Conservation (phyloP, 2,888 invertebrate genomes). For the Alloscopus bannaensis region DNA sequence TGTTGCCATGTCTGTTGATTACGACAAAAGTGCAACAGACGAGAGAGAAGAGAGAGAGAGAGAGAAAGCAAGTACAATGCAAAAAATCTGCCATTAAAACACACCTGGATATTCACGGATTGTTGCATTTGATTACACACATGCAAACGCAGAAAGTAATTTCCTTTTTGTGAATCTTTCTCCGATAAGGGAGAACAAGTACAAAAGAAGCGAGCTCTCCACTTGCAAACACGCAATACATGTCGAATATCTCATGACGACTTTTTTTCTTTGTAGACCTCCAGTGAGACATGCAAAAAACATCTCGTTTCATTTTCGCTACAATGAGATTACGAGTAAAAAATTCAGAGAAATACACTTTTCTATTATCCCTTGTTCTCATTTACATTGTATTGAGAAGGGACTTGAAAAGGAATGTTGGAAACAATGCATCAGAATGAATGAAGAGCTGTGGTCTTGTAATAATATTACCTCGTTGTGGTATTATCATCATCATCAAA, state of each 20-base stretch:
- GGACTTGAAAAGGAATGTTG: background rate
- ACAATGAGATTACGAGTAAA: background rate
- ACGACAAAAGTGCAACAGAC: background rate
- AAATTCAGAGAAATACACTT: background rate
- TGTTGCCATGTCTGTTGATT: slow-evolving; percentile 27
- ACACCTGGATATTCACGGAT: slow-evolving; percentile 9
- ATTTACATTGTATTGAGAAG: background rate
- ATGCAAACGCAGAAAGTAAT: slow-evolving; percentile 5
- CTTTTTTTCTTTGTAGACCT: slow-evolving; percentile 27
- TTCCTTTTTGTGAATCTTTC: background rate
- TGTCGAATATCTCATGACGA: background rate
- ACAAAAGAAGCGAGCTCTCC: background rate
- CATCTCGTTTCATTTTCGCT: background rate
- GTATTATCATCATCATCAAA: too few relatives aligned
- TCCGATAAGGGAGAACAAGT: background rate
- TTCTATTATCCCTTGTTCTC: background rate
- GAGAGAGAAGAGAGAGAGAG: too few relatives aligned
- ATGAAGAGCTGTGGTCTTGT: background rate
- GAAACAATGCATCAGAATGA: background rate
- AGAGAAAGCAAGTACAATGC: slow-evolving; percentile 6
- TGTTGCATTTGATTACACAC: background rate
- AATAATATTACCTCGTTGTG: too few relatives aligned
- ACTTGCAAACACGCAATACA: background rate
- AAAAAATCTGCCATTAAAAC: background rate
- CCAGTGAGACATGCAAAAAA: slow-evolving; percentile 51